Percentiles rank a stretch among this genome's conserved stretches.
phyloP scores from a whole-genome alignment of 1,140 invertebrate genomes.

The Phocides pigmalion region DNA sequence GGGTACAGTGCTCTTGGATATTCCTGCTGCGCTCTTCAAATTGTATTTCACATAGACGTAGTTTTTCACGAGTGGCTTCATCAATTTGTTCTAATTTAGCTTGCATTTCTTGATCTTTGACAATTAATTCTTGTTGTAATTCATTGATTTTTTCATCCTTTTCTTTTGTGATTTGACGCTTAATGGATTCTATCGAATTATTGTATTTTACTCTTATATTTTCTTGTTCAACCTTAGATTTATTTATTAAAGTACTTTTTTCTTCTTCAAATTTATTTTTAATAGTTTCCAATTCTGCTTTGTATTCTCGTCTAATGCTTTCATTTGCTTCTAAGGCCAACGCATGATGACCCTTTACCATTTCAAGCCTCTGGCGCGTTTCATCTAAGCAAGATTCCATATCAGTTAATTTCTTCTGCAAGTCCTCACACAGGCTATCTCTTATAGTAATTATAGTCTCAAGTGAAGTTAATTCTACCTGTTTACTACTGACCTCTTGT shows the following conservation, averaged over 20 bases:
- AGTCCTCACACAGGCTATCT: constrained; percentile 74
- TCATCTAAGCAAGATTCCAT: constrained; percentile 66
- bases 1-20: constrained; percentile 66
- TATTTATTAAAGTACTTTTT: constrained; percentile 64
- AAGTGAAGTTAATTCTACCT: constrained; percentile 70
- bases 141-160: constrained; percentile 66
- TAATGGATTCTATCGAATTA: constrained; percentile 58
- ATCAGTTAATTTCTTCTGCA: constrained; percentile 71
- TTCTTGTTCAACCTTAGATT: constrained; percentile 70
- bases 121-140: constrained; percentile 56
- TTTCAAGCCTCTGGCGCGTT: constrained; percentile 73
- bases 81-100: constrained; percentile 77
- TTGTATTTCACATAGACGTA: constrained; percentile 78
- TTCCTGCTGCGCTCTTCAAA: constrained; percentile 73
- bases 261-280: constrained; percentile 78
- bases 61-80: constrained; percentile 73
- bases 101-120: constrained; percentile 72
- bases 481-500: constrained; percentile 66
- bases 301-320: constrained; percentile 78
- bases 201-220: constrained; percentile 64
- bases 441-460: constrained; percentile 74
- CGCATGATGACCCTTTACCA: constrained; percentile 80
- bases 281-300: constrained; percentile 72
- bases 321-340: constrained; percentile 80
- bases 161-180: constrained; percentile 59